A percentile compares a stretch with the other conserved stretches of the same genome.
These are phyloP conservation scores for Xanthia icteritia DNA, from an alignment of 2,888 invertebrate genomes.

Conservation along the genomic window DNA sequence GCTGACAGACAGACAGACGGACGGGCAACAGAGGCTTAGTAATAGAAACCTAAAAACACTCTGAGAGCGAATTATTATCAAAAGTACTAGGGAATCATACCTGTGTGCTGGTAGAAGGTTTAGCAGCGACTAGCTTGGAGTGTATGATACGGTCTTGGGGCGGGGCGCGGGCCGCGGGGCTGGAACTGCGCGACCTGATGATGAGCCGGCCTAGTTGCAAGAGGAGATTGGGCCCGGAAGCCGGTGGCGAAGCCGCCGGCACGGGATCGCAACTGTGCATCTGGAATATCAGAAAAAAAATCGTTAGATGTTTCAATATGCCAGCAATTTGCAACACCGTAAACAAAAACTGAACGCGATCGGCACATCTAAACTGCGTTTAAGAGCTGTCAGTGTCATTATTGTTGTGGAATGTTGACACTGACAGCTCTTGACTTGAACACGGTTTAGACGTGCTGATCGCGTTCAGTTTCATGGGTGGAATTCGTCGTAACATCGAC, in stretches of 20 bases:
- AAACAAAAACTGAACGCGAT: no score
- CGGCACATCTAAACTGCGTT: no score
- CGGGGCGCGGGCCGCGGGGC: slow-evolving; percentile 79
- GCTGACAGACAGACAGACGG: no score
- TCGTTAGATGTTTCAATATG: neutral
- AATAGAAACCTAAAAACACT: no score
- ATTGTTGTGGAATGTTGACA: no score
- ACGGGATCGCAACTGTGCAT: slow-evolving; percentile 88
- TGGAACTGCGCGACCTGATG: slow-evolving; percentile 90
- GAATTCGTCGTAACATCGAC: no score
- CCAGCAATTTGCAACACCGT: no score
- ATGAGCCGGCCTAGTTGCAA: slow-evolving; percentile 91
- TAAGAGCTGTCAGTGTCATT: no score
- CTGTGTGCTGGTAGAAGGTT: slow-evolving; percentile 79
- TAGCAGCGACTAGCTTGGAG: slow-evolving; percentile 75
- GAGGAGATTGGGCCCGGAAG: slow-evolving; percentile 87
- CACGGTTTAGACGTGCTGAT: no score
- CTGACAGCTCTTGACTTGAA: no score
- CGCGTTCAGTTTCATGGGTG: no score
- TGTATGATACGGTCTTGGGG: slow-evolving; percentile 76
- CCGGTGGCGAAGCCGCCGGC: slow-evolving; percentile 75
- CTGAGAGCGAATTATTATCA: neutral
- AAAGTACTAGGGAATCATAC: slow-evolving; percentile 50
- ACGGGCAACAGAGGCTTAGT: no score
- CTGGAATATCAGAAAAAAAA: slow-evolving; percentile 70